A percentile compares a stretch with the other conserved stretches of the same genome.
These are phyloP conservation scores for Onthophagus taurus DNA, from an alignment of 1,140 invertebrate genomes.

Conservation along the genomic window DNA sequence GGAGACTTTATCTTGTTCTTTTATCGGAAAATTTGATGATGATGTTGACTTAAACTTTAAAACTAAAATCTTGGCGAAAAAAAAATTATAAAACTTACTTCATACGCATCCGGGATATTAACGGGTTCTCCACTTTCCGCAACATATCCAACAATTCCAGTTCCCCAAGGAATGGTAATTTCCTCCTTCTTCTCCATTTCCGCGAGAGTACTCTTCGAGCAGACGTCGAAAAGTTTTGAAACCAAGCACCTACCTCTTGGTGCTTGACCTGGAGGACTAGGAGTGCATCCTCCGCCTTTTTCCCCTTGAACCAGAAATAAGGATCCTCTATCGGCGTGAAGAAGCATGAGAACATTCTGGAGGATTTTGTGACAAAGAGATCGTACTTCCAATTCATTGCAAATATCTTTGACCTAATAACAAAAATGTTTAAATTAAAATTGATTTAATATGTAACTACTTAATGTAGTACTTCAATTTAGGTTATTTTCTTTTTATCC, in stretches of 20 bases:
- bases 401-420: constrained; percentile 92
- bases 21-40: no score
- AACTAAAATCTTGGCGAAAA: no score
- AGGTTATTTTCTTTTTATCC: no score
- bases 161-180: constrained; percentile 83
- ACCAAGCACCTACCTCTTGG: constrained; percentile 58
- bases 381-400: constrained; percentile 88
- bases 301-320: constrained; percentile 86
- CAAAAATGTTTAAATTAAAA: no score
- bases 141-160: constrained; percentile 88
- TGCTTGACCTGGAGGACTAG: constrained; percentile 23
- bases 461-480: no score
- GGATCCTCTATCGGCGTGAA: constrained; percentile 87
- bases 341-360: constrained; percentile 85
- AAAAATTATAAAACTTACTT: constrained; percentile 59
- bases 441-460: no score
- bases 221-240: constrained; percentile 91
- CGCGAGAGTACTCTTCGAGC: constrained; percentile 76
- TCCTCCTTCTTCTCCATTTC: constrained; percentile 88
- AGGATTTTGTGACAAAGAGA: constrained; percentile 93
- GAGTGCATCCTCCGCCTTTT: constrained; percentile 35
- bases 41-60: no score
- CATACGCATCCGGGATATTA: constrained; percentile 93
- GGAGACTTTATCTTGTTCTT: no score
- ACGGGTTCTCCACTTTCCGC: constrained; percentile 85